Conservation (phyloP, 2,797 vertebrate species). For the Takifugu rubripes region DNA sequence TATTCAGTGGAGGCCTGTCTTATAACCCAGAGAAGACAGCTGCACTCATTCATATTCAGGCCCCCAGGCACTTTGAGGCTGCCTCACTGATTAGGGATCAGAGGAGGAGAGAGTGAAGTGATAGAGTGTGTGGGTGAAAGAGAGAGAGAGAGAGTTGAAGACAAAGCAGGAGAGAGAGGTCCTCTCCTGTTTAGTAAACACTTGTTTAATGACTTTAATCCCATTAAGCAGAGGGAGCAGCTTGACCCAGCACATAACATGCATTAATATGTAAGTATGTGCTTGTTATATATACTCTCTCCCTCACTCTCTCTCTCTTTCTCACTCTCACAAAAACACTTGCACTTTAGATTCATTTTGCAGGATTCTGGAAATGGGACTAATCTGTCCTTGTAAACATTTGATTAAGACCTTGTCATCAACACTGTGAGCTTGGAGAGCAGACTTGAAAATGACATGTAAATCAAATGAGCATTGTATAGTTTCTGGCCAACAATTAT, state of each 20-base stretch:
- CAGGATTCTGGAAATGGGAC: constrained; percentile 41
- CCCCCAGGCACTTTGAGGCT: constrained; percentile 58
- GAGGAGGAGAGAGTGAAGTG: constrained; percentile 36
- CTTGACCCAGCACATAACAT: constrained; percentile 52
- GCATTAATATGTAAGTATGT: constrained; percentile 53
- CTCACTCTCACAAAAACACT: background rate
- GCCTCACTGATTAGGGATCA: constrained; percentile 65
- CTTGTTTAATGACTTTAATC: constrained; percentile 72
- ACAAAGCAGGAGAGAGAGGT: constrained; percentile 45
- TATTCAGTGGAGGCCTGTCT: constrained; percentile 27
- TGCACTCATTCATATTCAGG: constrained; percentile 65
- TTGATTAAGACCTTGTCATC: constrained; percentile 32
- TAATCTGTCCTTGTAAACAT: constrained; percentile 58
- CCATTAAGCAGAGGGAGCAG: constrained; percentile 59
- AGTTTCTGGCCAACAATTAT: constrained; percentile 70
- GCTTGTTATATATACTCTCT: constrained; percentile 21
- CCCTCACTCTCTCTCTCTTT: constrained; percentile 1
- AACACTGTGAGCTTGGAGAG: constrained; percentile 32
- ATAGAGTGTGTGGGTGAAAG: constrained; percentile 25
- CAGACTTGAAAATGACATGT: constrained; percentile 57
- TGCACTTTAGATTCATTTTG: constrained; percentile 10
- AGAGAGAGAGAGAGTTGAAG: constrained; percentile 20
- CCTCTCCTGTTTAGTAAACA: constrained; percentile 63
- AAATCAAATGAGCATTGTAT: constrained; percentile 65
- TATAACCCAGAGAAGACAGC: constrained; percentile 64